These are phyloP conservation scores for Rotaria socialis DNA, from an alignment of 2,888 invertebrate genomes.

Conservation along the genomic window DNA sequence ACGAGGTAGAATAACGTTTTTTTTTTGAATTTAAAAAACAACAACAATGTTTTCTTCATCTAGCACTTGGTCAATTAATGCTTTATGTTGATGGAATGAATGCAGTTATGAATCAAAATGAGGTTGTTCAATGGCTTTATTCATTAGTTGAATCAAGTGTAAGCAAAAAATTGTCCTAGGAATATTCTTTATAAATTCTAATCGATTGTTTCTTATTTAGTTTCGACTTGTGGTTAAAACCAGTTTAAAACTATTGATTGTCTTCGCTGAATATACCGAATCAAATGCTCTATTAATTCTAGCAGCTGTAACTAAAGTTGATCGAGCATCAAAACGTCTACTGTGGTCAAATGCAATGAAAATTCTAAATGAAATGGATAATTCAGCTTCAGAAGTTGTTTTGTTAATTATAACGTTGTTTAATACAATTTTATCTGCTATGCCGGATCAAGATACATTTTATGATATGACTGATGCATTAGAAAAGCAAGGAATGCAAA, in stretches of 20 bases:
- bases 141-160: slow-evolving; percentile 66
- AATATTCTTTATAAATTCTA: no score
- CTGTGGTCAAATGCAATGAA: slow-evolving; percentile 77
- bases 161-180: slow-evolving; percentile 23
- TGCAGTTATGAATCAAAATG: slow-evolving; percentile 91
- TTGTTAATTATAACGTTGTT: slow-evolving; percentile 44
- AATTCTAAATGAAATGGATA: slow-evolving; percentile 67
- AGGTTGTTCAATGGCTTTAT: slow-evolving; percentile 95
- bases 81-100: slow-evolving; percentile 99
- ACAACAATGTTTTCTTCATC: slow-evolving; percentile 33
- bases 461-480: slow-evolving; percentile 92
- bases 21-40: background rate
- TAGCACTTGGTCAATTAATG: slow-evolving; percentile 81
- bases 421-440: slow-evolving; percentile 72
- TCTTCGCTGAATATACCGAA: slow-evolving; percentile 96
- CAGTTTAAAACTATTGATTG: slow-evolving; percentile 86
- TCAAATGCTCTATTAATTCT: slow-evolving; percentile 84
- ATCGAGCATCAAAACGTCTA: slow-evolving; percentile 47
- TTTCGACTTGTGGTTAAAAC: slow-evolving; percentile 96
- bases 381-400: slow-evolving; percentile 38
- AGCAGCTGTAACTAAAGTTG: slow-evolving; percentile 76
- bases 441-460: slow-evolving; percentile 89
- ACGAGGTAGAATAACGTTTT: slow-evolving; percentile 67
- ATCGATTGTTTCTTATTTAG: slow-evolving; percentile 53
- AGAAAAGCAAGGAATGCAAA: slow-evolving; percentile 71